phyloP scores from a whole-genome alignment of 2,888 invertebrate species.

The Oegoconia quadripuncta region DNA sequence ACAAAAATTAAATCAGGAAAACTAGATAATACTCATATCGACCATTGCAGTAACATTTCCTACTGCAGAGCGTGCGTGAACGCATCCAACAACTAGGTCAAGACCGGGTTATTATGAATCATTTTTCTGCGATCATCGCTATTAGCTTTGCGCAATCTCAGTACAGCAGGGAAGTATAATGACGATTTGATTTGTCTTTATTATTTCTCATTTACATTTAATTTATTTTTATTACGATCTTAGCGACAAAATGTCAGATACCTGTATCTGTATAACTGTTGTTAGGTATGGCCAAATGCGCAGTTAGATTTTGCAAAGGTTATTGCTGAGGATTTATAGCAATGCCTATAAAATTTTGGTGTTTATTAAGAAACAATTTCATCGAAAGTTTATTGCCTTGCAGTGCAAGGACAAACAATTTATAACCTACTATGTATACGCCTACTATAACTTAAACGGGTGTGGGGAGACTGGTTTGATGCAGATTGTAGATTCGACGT shows the following conservation, averaged over 20 bases:
- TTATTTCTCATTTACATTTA: conserved; percentile 5
- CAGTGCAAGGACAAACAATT: too few species aligned
- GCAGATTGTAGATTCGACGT: conserved; percentile 29
- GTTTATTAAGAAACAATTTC: too few species aligned
- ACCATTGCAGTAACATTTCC: conserved; percentile 17
- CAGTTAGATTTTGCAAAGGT: too few species aligned
- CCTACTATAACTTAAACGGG: conserved; percentile 19
- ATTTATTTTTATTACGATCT: too few species aligned
- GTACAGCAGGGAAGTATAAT: conserved; percentile 12
- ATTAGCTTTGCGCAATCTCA: conserved; percentile 29
- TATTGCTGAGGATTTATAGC: too few species aligned
- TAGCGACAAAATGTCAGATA: too few species aligned
- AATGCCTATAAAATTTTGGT: too few species aligned
- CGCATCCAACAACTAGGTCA: conserved; percentile 39
- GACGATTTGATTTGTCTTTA: conserved; percentile 14
- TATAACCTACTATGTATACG: too few species aligned
- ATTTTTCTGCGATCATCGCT: conserved; percentile 42
- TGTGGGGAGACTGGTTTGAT: conserved; percentile 29
- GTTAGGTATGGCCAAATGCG: too few species aligned
- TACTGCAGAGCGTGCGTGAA: conserved; percentile 28
- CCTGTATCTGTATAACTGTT: too few species aligned
- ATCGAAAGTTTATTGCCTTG: too few species aligned
- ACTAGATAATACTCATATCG: conserved; percentile 4
- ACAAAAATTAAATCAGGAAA: conserved; percentile 3
- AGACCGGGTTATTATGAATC: conserved; percentile 44